phyloP scores from a whole-genome alignment of 2,888 invertebrate species.

The Eristalinus aeneus region DNA sequence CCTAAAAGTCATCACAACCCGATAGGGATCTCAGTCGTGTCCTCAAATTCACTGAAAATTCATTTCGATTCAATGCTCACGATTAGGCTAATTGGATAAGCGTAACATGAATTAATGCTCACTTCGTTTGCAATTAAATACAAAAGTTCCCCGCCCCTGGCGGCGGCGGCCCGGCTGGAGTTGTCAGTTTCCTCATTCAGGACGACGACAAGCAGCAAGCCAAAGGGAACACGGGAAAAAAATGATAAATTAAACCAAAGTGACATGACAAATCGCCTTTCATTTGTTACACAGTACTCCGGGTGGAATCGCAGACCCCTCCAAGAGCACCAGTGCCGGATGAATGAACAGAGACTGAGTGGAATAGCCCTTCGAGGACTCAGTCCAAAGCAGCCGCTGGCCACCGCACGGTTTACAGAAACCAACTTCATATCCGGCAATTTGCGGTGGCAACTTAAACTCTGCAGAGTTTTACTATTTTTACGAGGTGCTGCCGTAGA shows the following conservation, averaged over 20 bases:
- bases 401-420: constrained; percentile 9
- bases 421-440: constrained; percentile 65
- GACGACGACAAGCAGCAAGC: not conserved
- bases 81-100: constrained; percentile 52
- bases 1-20: not conserved
- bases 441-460: constrained; percentile 46
- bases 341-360: constrained; percentile 11
- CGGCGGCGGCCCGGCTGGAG: not conserved
- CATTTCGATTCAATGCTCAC: constrained; percentile 29
- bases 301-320: not conserved
- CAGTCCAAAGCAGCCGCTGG: not conserved
- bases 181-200: constrained; percentile 17
- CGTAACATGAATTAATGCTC: constrained; percentile 51
- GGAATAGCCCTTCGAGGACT: not conserved
- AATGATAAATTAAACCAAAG: constrained; percentile 64
- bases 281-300: constrained; percentile 51
- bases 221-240: constrained; percentile 36
- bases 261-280: constrained; percentile 63
- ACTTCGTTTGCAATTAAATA: constrained; percentile 56
- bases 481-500: constrained; percentile 43
- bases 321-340: constrained; percentile 7
- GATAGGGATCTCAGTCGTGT: not conserved
- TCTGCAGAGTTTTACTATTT: constrained; percentile 25
- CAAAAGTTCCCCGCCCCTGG: constrained; percentile 10
- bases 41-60: constrained; percentile 5